phyloP scores from a whole-genome alignment of 2,113 vertebrate genomes.

The Mystacornis crossleyi region DNA sequence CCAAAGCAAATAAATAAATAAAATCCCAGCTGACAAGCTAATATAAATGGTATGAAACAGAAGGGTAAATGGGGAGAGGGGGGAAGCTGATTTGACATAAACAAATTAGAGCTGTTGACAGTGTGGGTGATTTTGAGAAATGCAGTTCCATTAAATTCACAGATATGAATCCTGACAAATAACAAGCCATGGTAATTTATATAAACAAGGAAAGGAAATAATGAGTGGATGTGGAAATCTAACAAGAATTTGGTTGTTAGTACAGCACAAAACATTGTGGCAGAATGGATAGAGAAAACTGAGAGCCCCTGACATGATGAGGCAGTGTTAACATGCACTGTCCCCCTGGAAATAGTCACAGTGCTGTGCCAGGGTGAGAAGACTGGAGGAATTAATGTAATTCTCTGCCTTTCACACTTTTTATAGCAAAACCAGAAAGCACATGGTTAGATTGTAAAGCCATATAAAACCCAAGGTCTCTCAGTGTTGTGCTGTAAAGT shows the following conservation, averaged over 20 bases:
- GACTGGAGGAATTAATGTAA: background rate
- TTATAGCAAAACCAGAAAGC: background rate
- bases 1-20: slow-evolving; percentile 60
- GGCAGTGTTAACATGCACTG: background rate
- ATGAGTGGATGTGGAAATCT: slow-evolving; percentile 15
- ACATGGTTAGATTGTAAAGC: background rate
- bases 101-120: slow-evolving; percentile 72
- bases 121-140: slow-evolving; percentile 66
- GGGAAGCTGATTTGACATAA: slow-evolving; percentile 44
- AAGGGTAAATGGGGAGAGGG: slow-evolving; percentile 29
- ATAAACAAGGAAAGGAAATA: slow-evolving; percentile 57
- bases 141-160: slow-evolving; percentile 66
- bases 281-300: background rate
- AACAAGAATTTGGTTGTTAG: background rate
- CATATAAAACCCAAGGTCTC: background rate
- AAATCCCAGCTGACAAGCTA: slow-evolving; percentile 52
- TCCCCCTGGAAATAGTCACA: background rate
- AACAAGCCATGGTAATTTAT: slow-evolving; percentile 61
- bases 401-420: background rate
- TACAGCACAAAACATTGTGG: background rate
- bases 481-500: background rate
- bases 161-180: slow-evolving; percentile 59
- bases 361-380: background rate
- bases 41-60: slow-evolving; percentile 65
- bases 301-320: background rate